phyloP scores from a whole-genome alignment of 2,797 vertebrate species.

The Meda fulgida region DNA sequence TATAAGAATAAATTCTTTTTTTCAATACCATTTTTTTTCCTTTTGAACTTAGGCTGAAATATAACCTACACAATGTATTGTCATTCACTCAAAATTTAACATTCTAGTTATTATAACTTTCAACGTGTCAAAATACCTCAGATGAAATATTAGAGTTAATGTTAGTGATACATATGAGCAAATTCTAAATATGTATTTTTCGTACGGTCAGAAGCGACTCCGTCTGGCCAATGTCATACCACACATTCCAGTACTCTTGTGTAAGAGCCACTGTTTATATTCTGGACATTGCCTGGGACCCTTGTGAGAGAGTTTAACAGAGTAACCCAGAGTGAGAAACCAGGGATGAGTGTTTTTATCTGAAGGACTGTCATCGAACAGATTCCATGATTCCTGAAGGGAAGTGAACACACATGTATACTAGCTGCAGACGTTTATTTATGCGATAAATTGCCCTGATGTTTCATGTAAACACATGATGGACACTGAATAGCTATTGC shows the following conservation, averaged over 20 bases:
- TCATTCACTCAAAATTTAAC: background rate
- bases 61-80: background rate
- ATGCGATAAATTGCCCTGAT: background rate
- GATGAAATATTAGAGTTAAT: background rate
- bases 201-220: background rate
- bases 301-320: constrained; percentile 49
- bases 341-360: constrained; percentile 43
- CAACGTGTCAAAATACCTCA: background rate
- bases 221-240: constrained; percentile 60
- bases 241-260: constrained; percentile 65
- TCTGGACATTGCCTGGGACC: constrained; percentile 61
- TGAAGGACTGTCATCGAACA: constrained; percentile 45
- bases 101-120: background rate
- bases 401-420: background rate
- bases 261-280: constrained; percentile 70
- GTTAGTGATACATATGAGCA: background rate
- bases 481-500: background rate
- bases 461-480: constrained; percentile 22
- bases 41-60: background rate
- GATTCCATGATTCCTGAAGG: constrained; percentile 43
- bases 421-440: background rate
- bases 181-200: background rate
- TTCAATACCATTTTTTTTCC: background rate
- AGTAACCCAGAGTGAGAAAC: constrained; percentile 50
- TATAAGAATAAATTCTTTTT: background rate